A percentile compares a stretch with the other conserved stretches of the same genome.
phyloP scores from a whole-genome alignment of 92 coral and sea anemone genomes.

The Actinostola sp. region DNA sequence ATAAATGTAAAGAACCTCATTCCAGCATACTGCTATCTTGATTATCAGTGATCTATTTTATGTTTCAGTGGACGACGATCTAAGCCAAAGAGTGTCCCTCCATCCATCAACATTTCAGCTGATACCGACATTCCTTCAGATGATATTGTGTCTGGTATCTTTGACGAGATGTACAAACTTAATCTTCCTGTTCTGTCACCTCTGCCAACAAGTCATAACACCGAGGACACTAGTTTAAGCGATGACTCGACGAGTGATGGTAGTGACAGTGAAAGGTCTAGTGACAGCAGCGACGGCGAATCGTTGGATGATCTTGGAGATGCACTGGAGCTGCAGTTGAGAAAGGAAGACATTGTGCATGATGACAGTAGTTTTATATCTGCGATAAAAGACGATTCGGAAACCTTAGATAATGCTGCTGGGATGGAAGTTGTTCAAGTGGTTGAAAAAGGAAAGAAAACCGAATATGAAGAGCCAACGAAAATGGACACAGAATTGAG shows the following conservation, averaged over 20 bases:
- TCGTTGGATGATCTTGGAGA: constrained; percentile 41
- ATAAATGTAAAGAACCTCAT: no score
- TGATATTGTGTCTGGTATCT: constrained; percentile 5
- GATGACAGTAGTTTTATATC: neutral
- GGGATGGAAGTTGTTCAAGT: no score
- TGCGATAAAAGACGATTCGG: no score
- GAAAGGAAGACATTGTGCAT: neutral
- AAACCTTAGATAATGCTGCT: no score
- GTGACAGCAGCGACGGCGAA: constrained; percentile 3
- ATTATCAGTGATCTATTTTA: no score
- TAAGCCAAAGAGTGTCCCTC: neutral
- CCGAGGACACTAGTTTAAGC: constrained; percentile 33
- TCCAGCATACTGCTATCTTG: no score
- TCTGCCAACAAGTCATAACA: constrained; percentile 45
- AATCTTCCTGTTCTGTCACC: constrained; percentile 37
- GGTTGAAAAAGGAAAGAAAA: neutral
- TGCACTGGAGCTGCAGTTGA: constrained; percentile 16
- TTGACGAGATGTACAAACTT: constrained; percentile 16
- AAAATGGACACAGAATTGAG: neutral
- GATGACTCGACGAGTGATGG: constrained; percentile 10
- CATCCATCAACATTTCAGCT: neutral
- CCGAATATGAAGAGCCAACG: no score
- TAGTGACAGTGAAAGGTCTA: constrained; percentile 2
- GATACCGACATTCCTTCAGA: neutral
- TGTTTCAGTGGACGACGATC: neutral